Percentiles rank a stretch among this genome's conserved stretches.
These are phyloP conservation scores for Toxotes lorentzi DNA, from an alignment of 2,797 vertebrate genomes.

Conservation along the genomic window DNA sequence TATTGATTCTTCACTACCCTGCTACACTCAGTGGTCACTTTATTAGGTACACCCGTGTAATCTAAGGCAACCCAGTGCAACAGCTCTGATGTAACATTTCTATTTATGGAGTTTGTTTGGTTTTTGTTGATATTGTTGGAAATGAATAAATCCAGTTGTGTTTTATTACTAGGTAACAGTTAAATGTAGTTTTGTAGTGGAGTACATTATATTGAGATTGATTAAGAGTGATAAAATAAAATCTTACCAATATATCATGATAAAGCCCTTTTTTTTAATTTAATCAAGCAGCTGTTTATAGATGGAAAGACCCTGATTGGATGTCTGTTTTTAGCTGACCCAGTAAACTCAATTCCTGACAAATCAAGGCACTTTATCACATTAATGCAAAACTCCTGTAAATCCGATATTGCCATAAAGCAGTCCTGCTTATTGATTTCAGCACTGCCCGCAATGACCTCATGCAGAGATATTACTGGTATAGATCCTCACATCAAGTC, in stretches of 20 bases:
- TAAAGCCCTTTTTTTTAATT: background rate
- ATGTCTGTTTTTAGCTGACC: conserved; percentile 1
- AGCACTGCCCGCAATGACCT: background rate
- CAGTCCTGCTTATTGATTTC: conserved; percentile 37
- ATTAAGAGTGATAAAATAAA: background rate
- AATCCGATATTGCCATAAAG: conserved; percentile 12
- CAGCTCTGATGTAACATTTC: background rate
- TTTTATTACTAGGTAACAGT: too few species aligned
- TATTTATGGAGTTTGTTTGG: background rate
- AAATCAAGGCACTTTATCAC: conserved; percentile 22
- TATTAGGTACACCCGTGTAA: background rate
- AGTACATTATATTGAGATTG: too few species aligned
- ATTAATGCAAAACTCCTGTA: conserved; percentile 30
- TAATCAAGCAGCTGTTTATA: background rate
- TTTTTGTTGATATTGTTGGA: background rate
- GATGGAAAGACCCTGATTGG: background rate
- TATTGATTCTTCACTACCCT: background rate
- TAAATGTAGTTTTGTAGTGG: too few species aligned
- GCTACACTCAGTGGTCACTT: too few species aligned
- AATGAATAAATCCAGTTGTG: too few species aligned
- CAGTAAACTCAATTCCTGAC: background rate
- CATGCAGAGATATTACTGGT: conserved; percentile 12
- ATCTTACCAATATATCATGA: background rate
- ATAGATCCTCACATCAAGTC: background rate
- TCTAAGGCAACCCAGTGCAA: background rate